Percentiles rank a stretch among this genome's conserved stretches.
These are phyloP conservation scores for Athripsodes cinereus DNA, from an alignment of 2,888 invertebrate species.

Conservation along the genomic window DNA sequence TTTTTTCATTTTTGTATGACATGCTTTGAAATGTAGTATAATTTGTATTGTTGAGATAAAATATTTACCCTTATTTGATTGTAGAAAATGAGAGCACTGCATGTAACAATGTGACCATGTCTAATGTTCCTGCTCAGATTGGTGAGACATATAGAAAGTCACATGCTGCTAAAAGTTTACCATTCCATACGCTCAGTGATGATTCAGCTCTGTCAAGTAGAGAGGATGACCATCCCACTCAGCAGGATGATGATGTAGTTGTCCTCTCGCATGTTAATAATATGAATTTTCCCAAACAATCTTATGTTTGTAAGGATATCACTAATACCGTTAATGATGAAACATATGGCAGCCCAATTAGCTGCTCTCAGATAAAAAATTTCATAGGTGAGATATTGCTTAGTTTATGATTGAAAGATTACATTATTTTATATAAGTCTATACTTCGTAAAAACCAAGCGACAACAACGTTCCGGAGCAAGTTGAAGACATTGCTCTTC, in stretches of 20 bases:
- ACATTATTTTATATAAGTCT: no score
- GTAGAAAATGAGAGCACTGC: not conserved
- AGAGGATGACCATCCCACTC: constrained; percentile 1
- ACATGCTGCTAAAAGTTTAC: constrained; percentile 4
- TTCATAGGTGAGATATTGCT: constrained; percentile 17
- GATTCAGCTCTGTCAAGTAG: constrained; percentile 14
- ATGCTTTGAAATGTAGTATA: no score
- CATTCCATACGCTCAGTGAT: constrained; percentile 20
- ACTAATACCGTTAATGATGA: constrained; percentile 19
- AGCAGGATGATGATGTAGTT: constrained; percentile 3
- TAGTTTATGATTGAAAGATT: no score
- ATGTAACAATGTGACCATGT: not conserved
- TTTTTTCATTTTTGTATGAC: no score
- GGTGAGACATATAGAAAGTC: constrained; percentile 14
- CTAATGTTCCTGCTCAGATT: not conserved
- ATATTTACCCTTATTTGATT: no score
- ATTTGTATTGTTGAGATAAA: no score
- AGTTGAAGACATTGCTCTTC: no score
- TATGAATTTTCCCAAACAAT: not conserved
- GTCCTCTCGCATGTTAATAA: constrained; percentile 8
- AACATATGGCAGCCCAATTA: constrained; percentile 18
- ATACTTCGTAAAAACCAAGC: no score
- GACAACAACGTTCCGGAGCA: no score
- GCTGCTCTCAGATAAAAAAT: constrained; percentile 22
- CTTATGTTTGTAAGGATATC: constrained; percentile 12